A percentile compares a stretch with the other conserved stretches of the same genome.
phyloP scores from a whole-genome alignment of 2,113 vertebrate genomes.

The Todiramphus chloris region DNA sequence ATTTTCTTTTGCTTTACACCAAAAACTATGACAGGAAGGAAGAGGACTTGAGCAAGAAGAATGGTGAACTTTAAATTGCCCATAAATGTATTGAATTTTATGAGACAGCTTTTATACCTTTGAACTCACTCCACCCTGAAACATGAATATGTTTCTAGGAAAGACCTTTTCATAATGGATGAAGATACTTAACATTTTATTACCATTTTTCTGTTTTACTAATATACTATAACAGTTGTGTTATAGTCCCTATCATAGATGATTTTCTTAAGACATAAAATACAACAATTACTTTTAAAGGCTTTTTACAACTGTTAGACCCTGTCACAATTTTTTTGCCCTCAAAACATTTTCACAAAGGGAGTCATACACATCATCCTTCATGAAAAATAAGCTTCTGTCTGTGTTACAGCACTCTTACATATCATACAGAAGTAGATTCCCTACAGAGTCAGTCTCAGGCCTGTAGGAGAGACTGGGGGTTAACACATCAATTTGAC shows the following conservation, averaged over 20 bases:
- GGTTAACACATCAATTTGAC: background rate
- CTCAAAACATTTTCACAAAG: background rate
- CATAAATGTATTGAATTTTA: background rate
- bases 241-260: background rate
- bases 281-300: background rate
- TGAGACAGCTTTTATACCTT: background rate
- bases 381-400: background rate
- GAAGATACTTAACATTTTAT: background rate
- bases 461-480: background rate
- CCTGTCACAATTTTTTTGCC: background rate
- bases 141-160: background rate
- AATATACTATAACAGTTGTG: background rate
- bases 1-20: background rate
- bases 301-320: background rate
- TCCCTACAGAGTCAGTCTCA: background rate
- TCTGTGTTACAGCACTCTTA: background rate
- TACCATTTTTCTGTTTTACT: background rate
- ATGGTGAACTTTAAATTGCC: background rate
- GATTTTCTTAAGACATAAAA: background rate
- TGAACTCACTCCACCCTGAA: background rate
- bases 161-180: background rate
- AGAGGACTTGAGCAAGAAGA: background rate
- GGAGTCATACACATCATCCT: fast-evolving
- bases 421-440: fast-evolving
- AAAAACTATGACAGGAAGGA: background rate